phyloP scores from a whole-genome alignment of 1,140 invertebrate genomes.

The Acromyrmex heyeri region DNA sequence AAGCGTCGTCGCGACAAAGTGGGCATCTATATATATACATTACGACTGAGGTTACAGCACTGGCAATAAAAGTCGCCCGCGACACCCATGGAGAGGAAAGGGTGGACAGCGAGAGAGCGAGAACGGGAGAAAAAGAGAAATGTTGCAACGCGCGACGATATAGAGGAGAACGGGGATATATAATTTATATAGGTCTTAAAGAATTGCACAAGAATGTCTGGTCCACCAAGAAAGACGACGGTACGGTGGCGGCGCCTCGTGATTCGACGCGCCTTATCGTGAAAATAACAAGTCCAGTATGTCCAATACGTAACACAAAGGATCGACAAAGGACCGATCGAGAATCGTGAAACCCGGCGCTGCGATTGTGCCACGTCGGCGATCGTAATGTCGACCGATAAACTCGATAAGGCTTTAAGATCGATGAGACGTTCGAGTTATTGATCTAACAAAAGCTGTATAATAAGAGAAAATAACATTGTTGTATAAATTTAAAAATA shows the following conservation, averaged over 20 bases:
- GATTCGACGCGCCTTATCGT: conserved; percentile 82
- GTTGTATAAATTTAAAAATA: background rate
- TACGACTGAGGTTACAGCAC: conserved; percentile 62
- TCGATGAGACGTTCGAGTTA: conserved; percentile 35
- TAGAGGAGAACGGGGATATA: conserved; percentile 48
- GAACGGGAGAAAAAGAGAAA: conserved; percentile 3
- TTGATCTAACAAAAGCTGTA: background rate
- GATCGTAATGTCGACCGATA: conserved; percentile 26
- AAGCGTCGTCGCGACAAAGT: conserved; percentile 63
- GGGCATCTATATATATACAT: conserved; percentile 11
- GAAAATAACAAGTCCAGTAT: conserved; percentile 68
- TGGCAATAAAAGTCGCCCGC: conserved; percentile 71
- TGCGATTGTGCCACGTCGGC: conserved; percentile 59
- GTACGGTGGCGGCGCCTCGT: conserved; percentile 70
- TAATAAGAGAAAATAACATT: background rate
- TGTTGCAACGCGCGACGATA: conserved; percentile 61
- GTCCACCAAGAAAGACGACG: conserved; percentile 59
- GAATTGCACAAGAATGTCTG: conserved; percentile 80
- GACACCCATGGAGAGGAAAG: conserved; percentile 52
- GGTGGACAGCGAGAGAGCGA: background rate
- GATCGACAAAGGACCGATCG: conserved; percentile 75
- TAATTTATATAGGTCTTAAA: conserved; percentile 80
- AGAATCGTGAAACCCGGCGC: conserved; percentile 72
- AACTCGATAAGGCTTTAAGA: conserved; percentile 59
- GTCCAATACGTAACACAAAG: conserved; percentile 76